Evolutionary conservation across 2,113 vertebrate genomes (phyloP).

Genomic region (Tricholaema leucomelas): DNA sequence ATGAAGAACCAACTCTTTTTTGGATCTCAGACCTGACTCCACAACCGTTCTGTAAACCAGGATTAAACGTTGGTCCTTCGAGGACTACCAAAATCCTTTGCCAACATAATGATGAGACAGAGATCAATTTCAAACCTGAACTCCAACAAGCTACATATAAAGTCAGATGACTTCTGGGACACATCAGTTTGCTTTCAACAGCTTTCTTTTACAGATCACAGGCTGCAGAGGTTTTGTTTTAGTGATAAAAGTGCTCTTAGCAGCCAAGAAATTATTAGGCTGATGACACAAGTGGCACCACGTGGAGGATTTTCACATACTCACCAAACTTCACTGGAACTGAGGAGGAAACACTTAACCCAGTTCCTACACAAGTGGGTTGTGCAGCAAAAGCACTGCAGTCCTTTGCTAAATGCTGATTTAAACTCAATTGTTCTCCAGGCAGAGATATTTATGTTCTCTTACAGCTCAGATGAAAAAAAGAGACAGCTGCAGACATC

Average conservation of each 20-base stretch:
- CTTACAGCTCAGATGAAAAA: neutral
- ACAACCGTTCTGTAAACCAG: neutral
- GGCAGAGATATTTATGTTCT: neutral
- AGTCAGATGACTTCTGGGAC: slow-evolving; percentile 22
- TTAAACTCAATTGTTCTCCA: neutral
- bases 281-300: neutral
- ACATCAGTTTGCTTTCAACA: neutral
- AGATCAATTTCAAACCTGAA: neutral
- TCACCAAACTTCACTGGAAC: neutral
- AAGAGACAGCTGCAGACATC: neutral
- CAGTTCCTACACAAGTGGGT: neutral
- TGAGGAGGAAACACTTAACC: neutral
- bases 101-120: neutral
- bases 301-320: neutral
- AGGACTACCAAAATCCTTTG: neutral
- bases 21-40: neutral
- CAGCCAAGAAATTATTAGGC: slow-evolving; percentile 8
- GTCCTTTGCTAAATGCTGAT: neutral
- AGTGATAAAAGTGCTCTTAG: neutral
- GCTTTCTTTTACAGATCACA: neutral
- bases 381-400: neutral
- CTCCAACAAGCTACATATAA: neutral
- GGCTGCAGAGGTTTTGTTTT: neutral
- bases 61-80: neutral
- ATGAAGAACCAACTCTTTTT: neutral